Evolutionary conservation across 1,140 invertebrate genomes (phyloP).

Genomic region (Cotesia chilonis): DNA sequence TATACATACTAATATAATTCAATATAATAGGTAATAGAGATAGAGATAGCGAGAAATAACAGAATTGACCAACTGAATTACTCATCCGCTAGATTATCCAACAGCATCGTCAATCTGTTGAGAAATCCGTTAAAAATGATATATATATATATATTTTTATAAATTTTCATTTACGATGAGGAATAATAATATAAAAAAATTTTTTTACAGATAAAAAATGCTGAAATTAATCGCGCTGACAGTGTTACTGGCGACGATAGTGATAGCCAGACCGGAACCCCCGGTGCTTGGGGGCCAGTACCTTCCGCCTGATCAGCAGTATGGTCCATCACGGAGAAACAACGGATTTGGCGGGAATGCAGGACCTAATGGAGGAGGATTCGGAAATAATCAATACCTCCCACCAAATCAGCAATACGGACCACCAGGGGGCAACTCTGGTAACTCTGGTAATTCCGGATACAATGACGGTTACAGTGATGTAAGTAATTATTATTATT

Average conservation of each 20-base stretch:
- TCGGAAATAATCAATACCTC: constrained; percentile 62
- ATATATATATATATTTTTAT: too few relatives aligned
- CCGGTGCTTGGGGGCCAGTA: constrained; percentile 61
- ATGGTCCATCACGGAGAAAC: constrained; percentile 44
- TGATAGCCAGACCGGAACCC: constrained; percentile 51
- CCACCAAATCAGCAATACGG: constrained; percentile 64
- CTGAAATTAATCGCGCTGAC: constrained; percentile 42
- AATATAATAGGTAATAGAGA: too few relatives aligned
- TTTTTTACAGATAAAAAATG: constrained; percentile 42
- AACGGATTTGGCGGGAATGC: constrained; percentile 22
- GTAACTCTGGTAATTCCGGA: constrained; percentile 29
- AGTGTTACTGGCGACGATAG: constrained; percentile 42
- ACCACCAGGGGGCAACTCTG: constrained; percentile 49
- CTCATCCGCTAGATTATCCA: too few relatives aligned
- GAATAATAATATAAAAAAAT: neutral
- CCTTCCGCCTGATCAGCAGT: constrained; percentile 61
- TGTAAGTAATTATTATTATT: constrained; percentile 47
- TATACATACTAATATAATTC: neutral
- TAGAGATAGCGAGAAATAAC: too few relatives aligned
- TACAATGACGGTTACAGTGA: constrained; percentile 60
- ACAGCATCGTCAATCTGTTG: too few relatives aligned
- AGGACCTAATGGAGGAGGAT: constrained; percentile 31
- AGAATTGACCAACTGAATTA: too few relatives aligned
- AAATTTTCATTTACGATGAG: neutral
- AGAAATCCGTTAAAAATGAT: too few relatives aligned